A percentile compares a stretch with the other conserved stretches of the same genome.
These are phyloP conservation scores for Protaetia brevitarsis DNA, from an alignment of 1,140 invertebrate species.

Conservation along the genomic window DNA sequence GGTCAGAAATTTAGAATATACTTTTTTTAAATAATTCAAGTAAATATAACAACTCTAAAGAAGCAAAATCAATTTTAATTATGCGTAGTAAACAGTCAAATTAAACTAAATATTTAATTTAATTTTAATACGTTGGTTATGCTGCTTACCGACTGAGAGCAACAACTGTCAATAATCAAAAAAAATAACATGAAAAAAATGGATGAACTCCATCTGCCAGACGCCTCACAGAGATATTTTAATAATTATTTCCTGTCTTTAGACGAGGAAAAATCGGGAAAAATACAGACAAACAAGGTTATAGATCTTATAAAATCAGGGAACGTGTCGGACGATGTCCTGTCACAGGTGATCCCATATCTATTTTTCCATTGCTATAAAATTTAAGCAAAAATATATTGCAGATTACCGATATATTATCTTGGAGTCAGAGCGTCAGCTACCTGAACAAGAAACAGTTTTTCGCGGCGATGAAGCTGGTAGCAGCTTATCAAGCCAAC, in stretches of 20 bases:
- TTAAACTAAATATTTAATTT: too few species aligned
- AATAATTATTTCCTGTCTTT: constrained; percentile 80
- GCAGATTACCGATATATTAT: constrained; percentile 62
- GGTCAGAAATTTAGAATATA: too few species aligned
- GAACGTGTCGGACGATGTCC: constrained; percentile 69
- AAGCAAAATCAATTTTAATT: too few species aligned
- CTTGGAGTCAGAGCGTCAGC: constrained; percentile 54
- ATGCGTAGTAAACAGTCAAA: too few species aligned
- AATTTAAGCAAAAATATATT: constrained; percentile 24
- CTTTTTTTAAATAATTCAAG: too few species aligned
- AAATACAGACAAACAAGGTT: constrained; percentile 72
- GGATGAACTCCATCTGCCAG: constrained; percentile 53
- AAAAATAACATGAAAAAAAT: constrained; percentile 38
- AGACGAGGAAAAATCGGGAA: constrained; percentile 76
- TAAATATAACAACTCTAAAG: too few species aligned
- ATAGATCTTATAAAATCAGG: constrained; percentile 76
- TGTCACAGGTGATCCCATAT: constrained; percentile 66
- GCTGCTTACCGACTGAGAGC: background rate
- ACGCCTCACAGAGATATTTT: constrained; percentile 76
- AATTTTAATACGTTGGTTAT: background rate
- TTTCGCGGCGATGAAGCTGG: constrained; percentile 81
- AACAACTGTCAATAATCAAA: constrained; percentile 12
- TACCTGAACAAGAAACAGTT: constrained; percentile 79
- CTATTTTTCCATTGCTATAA: constrained; percentile 27
- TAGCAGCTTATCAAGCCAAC: constrained; percentile 80